A percentile compares a stretch with the other conserved stretches of the same genome.
phyloP scores from a whole-genome alignment of 2,888 invertebrate genomes.

The Tetragonula carbonaria region DNA sequence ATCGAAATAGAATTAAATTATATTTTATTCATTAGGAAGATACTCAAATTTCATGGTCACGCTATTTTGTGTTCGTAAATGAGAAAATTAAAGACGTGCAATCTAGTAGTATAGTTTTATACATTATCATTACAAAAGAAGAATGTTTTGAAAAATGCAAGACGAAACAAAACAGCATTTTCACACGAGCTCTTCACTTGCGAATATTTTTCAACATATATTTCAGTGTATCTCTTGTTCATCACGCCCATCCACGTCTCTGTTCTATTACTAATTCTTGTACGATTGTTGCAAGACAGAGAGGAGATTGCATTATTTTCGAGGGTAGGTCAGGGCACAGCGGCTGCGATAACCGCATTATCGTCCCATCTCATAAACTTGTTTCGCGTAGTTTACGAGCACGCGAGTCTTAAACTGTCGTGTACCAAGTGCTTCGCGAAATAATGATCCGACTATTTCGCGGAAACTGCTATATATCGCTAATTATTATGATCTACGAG shows the following conservation, averaged over 20 bases:
- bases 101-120: no score
- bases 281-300: conserved; percentile 22
- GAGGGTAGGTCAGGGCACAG: conserved; percentile 62
- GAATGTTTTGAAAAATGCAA: no score
- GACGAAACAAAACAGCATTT: no score
- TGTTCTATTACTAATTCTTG: background rate
- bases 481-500: conserved; percentile 41
- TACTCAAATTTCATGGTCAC: no score
- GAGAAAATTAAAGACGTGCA: no score
- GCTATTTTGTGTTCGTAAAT: no score
- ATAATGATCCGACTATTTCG: conserved; percentile 44
- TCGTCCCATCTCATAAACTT: conserved; percentile 63
- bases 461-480: conserved; percentile 24
- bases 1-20: no score
- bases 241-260: background rate
- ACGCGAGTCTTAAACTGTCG: conserved; percentile 56
- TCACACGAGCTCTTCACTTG: background rate
- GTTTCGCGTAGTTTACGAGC: conserved; percentile 61
- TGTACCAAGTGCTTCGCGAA: conserved; percentile 36
- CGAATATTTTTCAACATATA: background rate
- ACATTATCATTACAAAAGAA: no score
- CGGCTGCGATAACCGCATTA: conserved; percentile 65
- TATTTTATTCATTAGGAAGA: no score
- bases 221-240: background rate
- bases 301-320: conserved; percentile 60